Base-by-base conservation (phyloP, 2,797 vertebrate genomes). In the Pseudopleuronectes americanus region DNA sequence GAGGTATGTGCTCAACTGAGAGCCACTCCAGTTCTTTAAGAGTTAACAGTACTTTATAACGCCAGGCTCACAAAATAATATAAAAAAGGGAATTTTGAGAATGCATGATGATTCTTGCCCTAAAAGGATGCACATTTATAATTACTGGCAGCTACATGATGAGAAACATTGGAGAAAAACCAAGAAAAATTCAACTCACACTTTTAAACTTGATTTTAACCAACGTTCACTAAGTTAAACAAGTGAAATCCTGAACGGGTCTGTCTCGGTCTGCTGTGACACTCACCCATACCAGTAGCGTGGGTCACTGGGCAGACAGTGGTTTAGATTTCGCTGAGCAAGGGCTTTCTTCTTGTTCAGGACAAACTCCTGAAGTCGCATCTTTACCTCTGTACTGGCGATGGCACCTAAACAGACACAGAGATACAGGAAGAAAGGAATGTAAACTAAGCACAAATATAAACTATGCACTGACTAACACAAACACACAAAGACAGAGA, bases 271-370 rank as follows among this genome's bases (percentile, higher is more conserved):
- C 31, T 36, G 45, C 54, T 19, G 57, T 51, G 84, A 79, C 90
- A 96, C 97, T 96, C 92, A 99, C 97, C 97, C 96, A n/a, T 97
- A 98, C 96, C 97, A 99, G 95, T 95, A 97, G 92, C 96, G 96
- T 3, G 96, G 97, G 87, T 99, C 96, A 0, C 92, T 95, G 87
- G 97, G 95, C 83, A 99, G 94, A 90, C 97, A 97, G 93, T 99
- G 97, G 95, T 99, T 99, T 67, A 99, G 94, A 88, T 90, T 97
- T 71, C 97, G 93, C 85, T 99, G 97, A 68, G 97, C 97, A 90
- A 98, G 92, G 0, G 97, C 97, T 88, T 99, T 99, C 94, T 99
- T 98, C 85, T 99, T 99, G 84, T 98, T 99, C 74, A 99, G 93
- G 60, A 99, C 98, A 80, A 99, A 99, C 81, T 99, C 98, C 79